Evolutionary conservation across 1,140 invertebrate genomes (phyloP), one percentile per base, ranked within the genome.

Genomic region (Euglossa dilemma): DNA sequence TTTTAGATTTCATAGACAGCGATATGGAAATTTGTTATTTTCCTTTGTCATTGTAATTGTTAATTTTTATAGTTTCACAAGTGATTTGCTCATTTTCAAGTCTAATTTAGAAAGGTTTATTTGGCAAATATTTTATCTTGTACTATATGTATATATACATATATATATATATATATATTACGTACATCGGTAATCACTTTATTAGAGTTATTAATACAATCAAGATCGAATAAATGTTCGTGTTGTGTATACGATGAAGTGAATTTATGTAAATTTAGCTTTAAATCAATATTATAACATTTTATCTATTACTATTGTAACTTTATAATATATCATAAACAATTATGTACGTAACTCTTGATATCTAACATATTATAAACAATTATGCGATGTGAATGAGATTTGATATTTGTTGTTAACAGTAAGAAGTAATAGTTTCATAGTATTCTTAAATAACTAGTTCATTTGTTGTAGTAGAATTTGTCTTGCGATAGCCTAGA

Each of bases 401-500:
- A 14, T 43, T 64, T 43, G 25, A 63, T 28, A 64, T 12, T 64
- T 28, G 20, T 64, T 28, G 20, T 18, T 43, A 12, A 64, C 12
- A 16, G 1, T 43, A 5, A 64, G 0, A 43, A 7, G 20, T 20
- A 64, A 64, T 0, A n/a, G 8, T 18, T 52, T 12, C 54, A 28
- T 6, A 45, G 50, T 54, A 23, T 25, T 25, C 20, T 54, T 18
- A 56, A n/a, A 28, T 52, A 47, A 54, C 14, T 63, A 28, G 47
- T 23, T 23, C 20, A 61, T 23, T 73, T 52, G 25, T 47, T 36
- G 61, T 9, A 64, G 20, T 20, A 61, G 57, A 72, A 72, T 77
- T 50, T 72, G 18, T 76, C n/a, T 76, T 20, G n/a, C 67, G 50
- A 78, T 72, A 83, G 72, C 80, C 76, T 85, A 73, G 74, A 63